These are phyloP conservation scores for Aphyosemion australe DNA, from an alignment of 2,113 vertebrate genomes.

Conservation along the genomic window DNA sequence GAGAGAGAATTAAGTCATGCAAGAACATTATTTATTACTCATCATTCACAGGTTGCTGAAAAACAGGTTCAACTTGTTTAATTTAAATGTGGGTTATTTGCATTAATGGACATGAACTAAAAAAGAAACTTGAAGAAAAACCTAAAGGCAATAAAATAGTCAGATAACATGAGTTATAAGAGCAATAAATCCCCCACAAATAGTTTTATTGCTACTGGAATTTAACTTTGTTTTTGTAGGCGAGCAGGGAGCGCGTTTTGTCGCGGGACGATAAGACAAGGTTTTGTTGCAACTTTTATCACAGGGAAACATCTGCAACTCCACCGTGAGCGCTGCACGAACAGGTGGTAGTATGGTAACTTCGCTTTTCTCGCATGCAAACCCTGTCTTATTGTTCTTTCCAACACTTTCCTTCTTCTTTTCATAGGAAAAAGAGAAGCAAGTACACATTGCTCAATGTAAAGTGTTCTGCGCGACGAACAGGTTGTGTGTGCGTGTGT, in stretches of 20 bases:
- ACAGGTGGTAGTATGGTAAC: slow-evolving; percentile 20
- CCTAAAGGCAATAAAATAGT: neutral
- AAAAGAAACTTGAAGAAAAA: neutral
- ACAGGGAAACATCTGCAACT: slow-evolving; percentile 54
- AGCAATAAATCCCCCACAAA: slow-evolving; percentile 31
- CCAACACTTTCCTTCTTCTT: slow-evolving; percentile 48
- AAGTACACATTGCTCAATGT: slow-evolving; percentile 33
- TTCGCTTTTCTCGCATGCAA: slow-evolving; percentile 36
- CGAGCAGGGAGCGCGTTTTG: slow-evolving; percentile 22
- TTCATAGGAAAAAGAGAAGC: slow-evolving; percentile 46
- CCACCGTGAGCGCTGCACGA: slow-evolving; percentile 14
- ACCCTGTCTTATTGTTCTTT: slow-evolving; percentile 56
- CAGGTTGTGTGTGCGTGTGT: neutral
- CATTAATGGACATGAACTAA: slow-evolving; percentile 9
- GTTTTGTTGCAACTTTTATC: slow-evolving; percentile 48
- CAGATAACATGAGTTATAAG: slow-evolving; percentile 3
- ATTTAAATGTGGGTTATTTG: slow-evolving; percentile 16
- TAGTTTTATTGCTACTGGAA: slow-evolving; percentile 9
- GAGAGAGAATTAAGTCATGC: neutral
- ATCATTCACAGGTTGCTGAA: neutral
- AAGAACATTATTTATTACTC: neutral
- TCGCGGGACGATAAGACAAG: slow-evolving; percentile 43
- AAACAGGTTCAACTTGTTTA: slow-evolving; percentile 24
- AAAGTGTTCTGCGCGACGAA: slow-evolving; percentile 71
- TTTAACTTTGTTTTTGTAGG: slow-evolving; percentile 28